Evolutionary conservation across 2,113 vertebrate species (phyloP), one percentile per base, ranked within the genome.

Genomic region (Ranitomeya imitator): DNA sequence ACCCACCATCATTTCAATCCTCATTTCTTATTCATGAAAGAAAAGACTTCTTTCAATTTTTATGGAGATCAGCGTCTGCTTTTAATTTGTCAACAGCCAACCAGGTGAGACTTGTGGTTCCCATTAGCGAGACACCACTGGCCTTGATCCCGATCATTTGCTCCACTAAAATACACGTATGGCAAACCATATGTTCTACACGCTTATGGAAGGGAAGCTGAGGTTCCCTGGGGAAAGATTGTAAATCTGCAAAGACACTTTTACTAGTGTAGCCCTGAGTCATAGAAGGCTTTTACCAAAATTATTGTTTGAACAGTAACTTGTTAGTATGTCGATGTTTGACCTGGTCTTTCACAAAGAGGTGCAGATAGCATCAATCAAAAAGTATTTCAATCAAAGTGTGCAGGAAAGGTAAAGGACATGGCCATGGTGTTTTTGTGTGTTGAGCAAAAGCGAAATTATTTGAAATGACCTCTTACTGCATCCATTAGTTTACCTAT

Each of bases 201-300:
- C 11, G 51, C 60, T 69, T 80, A 51, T 78, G 16, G 59, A 67
- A 59, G 77, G 52, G 16, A 57, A 52, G 73, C 37, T 12, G 23
- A 55, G 61, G 76, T 45, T 57, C 86, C 52, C 63, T 18, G 15
- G 86, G 86, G 86, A 80, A n/a, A 26, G 77, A 63, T 4, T 19
- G 63, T 87, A 87, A 87, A 80, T 87, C 67, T 59, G 73, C n/a
- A 59, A 5, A 57, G 86, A 87, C 86, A 87, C 86, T 87, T 87
- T 87, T 87, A 87, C 86, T 87, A 87, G 61, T 87, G 86, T 87
- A 80, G 77, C 69, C 71, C 51, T 86, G 85, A 86, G 76, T 87
- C 86, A 87, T 57, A 79, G 45, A 80, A 87, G 57, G 86, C 86
- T 87, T 80, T 87, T 81, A 81, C 86, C 77, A 87, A 87, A 87